Percentiles rank a stretch among this genome's conserved stretches.
Conservation (phyloP, 2,113 vertebrate genomes). For the Pipa parva region DNA sequence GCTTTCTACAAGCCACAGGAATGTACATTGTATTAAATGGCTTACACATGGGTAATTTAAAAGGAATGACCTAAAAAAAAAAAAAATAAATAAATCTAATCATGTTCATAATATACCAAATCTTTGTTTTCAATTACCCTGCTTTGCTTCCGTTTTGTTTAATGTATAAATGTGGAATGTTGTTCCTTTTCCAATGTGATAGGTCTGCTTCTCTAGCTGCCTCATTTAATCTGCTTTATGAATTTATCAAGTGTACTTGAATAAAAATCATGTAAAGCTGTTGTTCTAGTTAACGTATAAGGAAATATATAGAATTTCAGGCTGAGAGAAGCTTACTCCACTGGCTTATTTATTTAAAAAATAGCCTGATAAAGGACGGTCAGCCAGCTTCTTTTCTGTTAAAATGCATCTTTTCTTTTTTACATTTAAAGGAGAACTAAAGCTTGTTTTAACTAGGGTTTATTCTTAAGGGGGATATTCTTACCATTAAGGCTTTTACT, state of each 20-base stretch:
- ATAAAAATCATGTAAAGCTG: too few relatives aligned
- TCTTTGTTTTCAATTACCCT: not conserved
- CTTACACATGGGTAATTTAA: not conserved
- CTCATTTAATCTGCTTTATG: not conserved
- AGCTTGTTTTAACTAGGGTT: too few relatives aligned
- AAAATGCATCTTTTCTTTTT: too few relatives aligned
- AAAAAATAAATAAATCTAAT: not conserved
- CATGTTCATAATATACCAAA: not conserved
- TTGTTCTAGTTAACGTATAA: too few relatives aligned
- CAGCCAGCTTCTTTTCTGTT: too few relatives aligned
- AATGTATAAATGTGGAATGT: not conserved
- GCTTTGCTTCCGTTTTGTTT: not conserved
- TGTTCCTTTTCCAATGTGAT: not conserved
- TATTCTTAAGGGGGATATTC: too few relatives aligned
- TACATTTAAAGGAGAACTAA: too few relatives aligned
- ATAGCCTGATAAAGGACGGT: too few relatives aligned
- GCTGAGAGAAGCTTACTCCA: too few relatives aligned
- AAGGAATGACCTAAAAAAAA: not conserved
- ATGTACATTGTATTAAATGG: not conserved
- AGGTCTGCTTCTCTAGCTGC: not conserved
- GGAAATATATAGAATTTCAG: too few relatives aligned
- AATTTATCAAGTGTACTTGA: not conserved
- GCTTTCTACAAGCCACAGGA: not conserved
- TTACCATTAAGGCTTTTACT: too few relatives aligned
- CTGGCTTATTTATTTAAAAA: too few relatives aligned